Evolutionary conservation across 2,113 vertebrate species (phyloP).

Genomic region (Heterotilapia buettikoferi): DNA sequence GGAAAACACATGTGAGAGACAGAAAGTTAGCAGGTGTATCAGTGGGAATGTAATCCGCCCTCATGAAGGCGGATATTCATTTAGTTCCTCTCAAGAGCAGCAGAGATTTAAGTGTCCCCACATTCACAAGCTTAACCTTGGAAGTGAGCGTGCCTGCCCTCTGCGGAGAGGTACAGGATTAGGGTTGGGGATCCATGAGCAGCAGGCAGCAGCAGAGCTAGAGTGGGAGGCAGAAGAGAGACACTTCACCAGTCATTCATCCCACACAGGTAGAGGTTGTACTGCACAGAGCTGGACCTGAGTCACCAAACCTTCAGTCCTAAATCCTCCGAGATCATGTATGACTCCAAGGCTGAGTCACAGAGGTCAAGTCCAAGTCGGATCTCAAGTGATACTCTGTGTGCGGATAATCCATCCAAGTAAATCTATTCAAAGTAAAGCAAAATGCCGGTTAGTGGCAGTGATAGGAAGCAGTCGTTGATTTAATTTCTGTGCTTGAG

Average conservation of each 20-base stretch:
- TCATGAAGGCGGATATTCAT: neutral
- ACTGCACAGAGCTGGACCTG: neutral
- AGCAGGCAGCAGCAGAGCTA: neutral
- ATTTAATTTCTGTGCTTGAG: neutral
- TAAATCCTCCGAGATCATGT: neutral
- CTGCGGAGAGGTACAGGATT: conserved; percentile 38
- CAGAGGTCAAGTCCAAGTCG: neutral
- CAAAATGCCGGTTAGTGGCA: neutral
- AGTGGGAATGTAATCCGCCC: neutral
- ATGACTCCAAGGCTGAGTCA: neutral
- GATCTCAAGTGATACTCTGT: neutral
- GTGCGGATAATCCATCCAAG: neutral
- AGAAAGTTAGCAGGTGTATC: neutral
- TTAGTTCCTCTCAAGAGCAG: conserved; percentile 11
- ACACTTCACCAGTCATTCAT: neutral
- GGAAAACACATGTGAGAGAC: neutral
- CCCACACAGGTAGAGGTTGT: neutral
- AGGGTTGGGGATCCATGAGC: conserved; percentile 2
- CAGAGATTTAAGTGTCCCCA: conserved; percentile 19
- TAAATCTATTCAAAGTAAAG: neutral
- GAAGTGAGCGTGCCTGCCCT: conserved; percentile 4
- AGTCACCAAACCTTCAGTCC: neutral
- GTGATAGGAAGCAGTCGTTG: neutral
- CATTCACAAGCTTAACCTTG: conserved; percentile 48
- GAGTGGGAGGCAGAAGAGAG: neutral